Conservation (phyloP, 1,140 invertebrate species). For the Epicauta chinensis region DNA sequence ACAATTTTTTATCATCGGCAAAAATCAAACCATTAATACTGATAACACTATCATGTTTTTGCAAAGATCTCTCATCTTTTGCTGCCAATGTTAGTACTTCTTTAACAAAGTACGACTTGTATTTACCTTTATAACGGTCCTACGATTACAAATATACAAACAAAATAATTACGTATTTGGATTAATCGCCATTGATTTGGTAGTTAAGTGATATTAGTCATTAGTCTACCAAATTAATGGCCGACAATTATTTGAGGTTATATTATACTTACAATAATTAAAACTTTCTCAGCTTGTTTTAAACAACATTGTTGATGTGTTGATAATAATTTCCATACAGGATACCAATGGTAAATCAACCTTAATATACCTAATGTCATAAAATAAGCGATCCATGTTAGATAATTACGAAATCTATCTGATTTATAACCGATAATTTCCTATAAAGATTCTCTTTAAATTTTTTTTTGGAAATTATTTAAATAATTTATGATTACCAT, state of each 20-base stretch:
- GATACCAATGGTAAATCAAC: constrained; percentile 83
- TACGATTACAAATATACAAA: too few species aligned
- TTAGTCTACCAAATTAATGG: background rate
- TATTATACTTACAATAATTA: constrained; percentile 60
- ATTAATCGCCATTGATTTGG: background rate
- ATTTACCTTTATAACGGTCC: constrained; percentile 36
- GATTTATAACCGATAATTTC: constrained; percentile 59
- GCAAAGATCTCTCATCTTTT: background rate
- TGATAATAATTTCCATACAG: constrained; percentile 66
- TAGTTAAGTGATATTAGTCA: background rate
- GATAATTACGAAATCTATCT: constrained; percentile 44
- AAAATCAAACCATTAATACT: constrained; percentile 6
- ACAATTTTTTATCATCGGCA: constrained; percentile 28
- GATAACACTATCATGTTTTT: constrained; percentile 4
- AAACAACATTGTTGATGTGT: constrained; percentile 67
- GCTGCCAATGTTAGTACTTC: constrained; percentile 17
- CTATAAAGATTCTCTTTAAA: constrained; percentile 42
- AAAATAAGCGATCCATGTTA: constrained; percentile 58
- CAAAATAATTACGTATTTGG: too few species aligned
- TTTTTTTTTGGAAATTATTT: background rate
- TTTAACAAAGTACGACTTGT: constrained; percentile 33
- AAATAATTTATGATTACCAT: constrained; percentile 44
- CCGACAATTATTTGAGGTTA: background rate
- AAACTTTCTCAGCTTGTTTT: constrained; percentile 64
- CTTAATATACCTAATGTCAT: constrained; percentile 67